Evolutionary conservation across 2,888 invertebrate genomes (phyloP), one percentile per base, ranked within the genome.

Genomic region (Trichogramma evanescens): DNA sequence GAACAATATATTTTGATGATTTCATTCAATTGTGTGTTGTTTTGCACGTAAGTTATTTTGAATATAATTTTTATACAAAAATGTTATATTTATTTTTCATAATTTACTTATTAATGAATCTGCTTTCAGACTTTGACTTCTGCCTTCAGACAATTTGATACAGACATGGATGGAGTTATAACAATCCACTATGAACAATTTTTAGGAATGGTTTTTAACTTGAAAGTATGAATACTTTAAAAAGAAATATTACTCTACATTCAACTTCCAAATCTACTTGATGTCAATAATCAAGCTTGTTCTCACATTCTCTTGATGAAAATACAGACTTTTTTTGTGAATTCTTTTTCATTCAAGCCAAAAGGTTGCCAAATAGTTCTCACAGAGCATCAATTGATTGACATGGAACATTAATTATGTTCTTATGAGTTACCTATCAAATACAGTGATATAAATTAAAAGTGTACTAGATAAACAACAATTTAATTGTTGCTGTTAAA

Each of bases 11-110:
- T 57, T 99, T 99, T 80, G 98, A 99, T 81, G 98, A 99, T 78
- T 98, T 98, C 77, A 97, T 98, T 68, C 97, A 97, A 76, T 94
- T 95, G 75, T 95, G 95, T 77, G 87, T 97, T 65, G 89, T 92
- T 57, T 81, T 96, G 73, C 91, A 95, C 82, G 95, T 95, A 82
- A 89, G 91, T 86, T 74, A 52, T 38, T 58, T 57, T 51, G 52
- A 51, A 59, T 10, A 57, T 52, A 26, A 26, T 26, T 26, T 26
- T 26, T 26, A 26, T 50, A 38, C 9, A 7, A 48, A 54, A 39
- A 40, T 40, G 40, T 42, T 13, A 9, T 53, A 2, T 13, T 7
- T n/a, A 53, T 56, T 49, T n/a, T 49, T 52, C 53, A n/a, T 45
- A 7, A 46, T 59, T 57, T 9, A 43, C 44, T 57, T 13, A 41